Base-by-base conservation (phyloP, 2,888 invertebrate genomes). In the Mythimna vitellina region DNA sequence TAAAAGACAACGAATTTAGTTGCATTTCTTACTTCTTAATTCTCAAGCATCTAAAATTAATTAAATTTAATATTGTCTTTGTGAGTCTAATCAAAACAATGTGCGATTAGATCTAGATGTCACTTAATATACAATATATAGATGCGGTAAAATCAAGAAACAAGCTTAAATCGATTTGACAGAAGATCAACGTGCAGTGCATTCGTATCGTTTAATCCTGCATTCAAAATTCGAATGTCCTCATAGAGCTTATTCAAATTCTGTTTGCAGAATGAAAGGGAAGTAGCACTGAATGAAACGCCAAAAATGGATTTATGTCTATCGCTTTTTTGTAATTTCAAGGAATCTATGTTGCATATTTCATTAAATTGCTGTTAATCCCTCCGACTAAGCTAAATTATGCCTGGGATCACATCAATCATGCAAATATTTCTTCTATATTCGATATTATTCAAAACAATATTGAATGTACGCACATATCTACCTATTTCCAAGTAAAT, bases 401-500 rank as follows among this genome's bases (percentile, higher is more conserved):
- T 14, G 14, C 20, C 8, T 22, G 5, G 5, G 29, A 7, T 12
- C 58, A 49, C 22, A 22, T 60, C 46, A 32, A 64, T 58, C 20
- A 57, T 29, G 29, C 22, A 53, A 58, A 20, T 35, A 53, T 32
- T 49, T 53, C 51, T 78, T 57, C 29, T 32, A 29, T 17, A 51
- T 58, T 58, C 12, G 74, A 53, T 80, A 65, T 51, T 32, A 73
- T 54, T 64, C 20, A 63, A 63, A 63, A 53, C 57, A 80, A 83
- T 63, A 74, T 66, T 29, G 14, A 63, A 73, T 57, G n/a, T 49
- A 57, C 20, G 56, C 29, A 56, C 20, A 46, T 46, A 46, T 46
- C 56, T 56, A 51, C 53, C 14, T 56, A 75, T 76, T 61, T 84
- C 53, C 29, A 64, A 61, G 64, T 84, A 76, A n/a, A 84, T 76